phyloP scores from a whole-genome alignment of 1,140 invertebrate species.

The roundworm (Caenorhabditis elegans) region WBcel235 BX284605.5:14151001-14151500 shows the following conservation, averaged over 20 bases:
- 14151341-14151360: too few relatives aligned
- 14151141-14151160: conserved; percentile 24
- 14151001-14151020: too few relatives aligned
- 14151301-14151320: background rate
- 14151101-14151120: background rate
- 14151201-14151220: conserved; percentile 29
- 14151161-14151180: conserved; percentile 19
- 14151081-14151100: background rate
- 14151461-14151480: too few relatives aligned
- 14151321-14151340: conserved; percentile 14
- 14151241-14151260: background rate
- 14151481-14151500: too few relatives aligned
- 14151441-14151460: too few relatives aligned
- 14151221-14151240: background rate
- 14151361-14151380: too few relatives aligned
- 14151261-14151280: background rate
- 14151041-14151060: background rate
- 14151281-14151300: background rate
- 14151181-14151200: background rate
- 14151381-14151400: too few relatives aligned
- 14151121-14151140: conserved; percentile 8
- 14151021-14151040: too few relatives aligned
- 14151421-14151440: too few relatives aligned
- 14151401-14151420: too few relatives aligned
- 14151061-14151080: background rate